Evolutionary conservation across 2,888 invertebrate species (phyloP), one percentile per base, ranked within the genome.

Genomic region (Synanthedon vespiformis): DNA sequence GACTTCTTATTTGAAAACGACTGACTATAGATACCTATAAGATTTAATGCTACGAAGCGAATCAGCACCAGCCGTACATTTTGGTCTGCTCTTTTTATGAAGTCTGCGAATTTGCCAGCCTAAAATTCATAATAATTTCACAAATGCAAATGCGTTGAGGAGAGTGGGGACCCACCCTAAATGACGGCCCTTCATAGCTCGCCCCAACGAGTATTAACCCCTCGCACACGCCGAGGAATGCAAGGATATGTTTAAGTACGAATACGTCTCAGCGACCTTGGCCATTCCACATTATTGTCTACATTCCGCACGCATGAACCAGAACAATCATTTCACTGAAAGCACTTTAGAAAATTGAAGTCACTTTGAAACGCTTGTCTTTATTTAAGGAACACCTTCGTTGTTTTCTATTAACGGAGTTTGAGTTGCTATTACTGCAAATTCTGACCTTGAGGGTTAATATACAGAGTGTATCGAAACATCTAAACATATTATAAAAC

Each of bases 221-320:
- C 53, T 53, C 44, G 48, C 44, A 41, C 52, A 56, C 55, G 60
- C 55, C 52, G 52, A 18, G 60, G 63, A 62, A 60, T 57, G 61
- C 60, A 57, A 60, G 61, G 63, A 53, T 59, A 53, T 57, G 51
- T 16, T 49, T 50, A n/a, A 11, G 48, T 22, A 18, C 48, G 48
- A 48, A 48, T 44, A 48, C 48, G 13, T 16, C 16, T 27, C 11
- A n/a, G 5, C 51, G 58, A 56, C 63, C 64, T 62, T 64, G 60
- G 56, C 57, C 58, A 34, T 49, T 56, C 55, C 56, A 56, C 54
- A 34, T 53, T 57, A 58, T 55, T 56, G 53, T 61, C 53, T 50
- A 56, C 56, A 59, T 62, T 60, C 62, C 61, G 54, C 54, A 55
- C 54, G 54, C 52, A 52, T 52, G 55, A 51, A 58, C 56, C 58